phyloP scores from a whole-genome alignment of 2,888 invertebrate species.

The Rhagonycha lutea region DNA sequence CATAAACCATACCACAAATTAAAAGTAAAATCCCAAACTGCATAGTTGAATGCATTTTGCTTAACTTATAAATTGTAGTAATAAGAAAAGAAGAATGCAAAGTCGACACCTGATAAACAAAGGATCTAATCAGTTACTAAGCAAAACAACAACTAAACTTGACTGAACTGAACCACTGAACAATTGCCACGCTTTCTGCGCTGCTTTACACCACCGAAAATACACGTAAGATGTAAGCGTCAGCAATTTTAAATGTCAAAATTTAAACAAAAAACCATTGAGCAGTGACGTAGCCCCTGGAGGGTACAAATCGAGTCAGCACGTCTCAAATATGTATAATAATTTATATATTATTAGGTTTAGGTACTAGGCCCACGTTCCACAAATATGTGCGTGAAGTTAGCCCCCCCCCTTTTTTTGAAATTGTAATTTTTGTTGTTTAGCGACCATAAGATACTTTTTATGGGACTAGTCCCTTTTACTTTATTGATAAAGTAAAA shows the following conservation, averaged over 20 bases:
- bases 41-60: slow-evolving; percentile 3
- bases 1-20: slow-evolving; percentile 14
- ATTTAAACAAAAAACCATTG: background rate
- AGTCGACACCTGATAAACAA: background rate
- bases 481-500: too few species aligned
- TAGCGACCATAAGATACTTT: too few species aligned
- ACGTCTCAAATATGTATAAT: background rate
- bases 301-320: background rate
- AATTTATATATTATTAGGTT: too few species aligned
- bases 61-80: background rate
- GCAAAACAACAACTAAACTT: background rate
- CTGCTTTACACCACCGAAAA: background rate
- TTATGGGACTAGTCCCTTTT: too few species aligned
- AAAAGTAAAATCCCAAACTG: slow-evolving; percentile 9
- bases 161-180: too few species aligned
- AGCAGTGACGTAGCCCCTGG: background rate
- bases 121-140: background rate
- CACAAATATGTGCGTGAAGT: too few species aligned
- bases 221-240: background rate
- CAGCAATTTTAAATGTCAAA: slow-evolving; percentile 17
- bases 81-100: background rate
- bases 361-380: too few species aligned
- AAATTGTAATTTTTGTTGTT: too few species aligned
- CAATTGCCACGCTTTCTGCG: background rate
- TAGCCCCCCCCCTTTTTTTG: too few species aligned